These are phyloP conservation scores for Conopomorpha cramerella DNA, from an alignment of 1,140 invertebrate genomes.

Conservation along the genomic window DNA sequence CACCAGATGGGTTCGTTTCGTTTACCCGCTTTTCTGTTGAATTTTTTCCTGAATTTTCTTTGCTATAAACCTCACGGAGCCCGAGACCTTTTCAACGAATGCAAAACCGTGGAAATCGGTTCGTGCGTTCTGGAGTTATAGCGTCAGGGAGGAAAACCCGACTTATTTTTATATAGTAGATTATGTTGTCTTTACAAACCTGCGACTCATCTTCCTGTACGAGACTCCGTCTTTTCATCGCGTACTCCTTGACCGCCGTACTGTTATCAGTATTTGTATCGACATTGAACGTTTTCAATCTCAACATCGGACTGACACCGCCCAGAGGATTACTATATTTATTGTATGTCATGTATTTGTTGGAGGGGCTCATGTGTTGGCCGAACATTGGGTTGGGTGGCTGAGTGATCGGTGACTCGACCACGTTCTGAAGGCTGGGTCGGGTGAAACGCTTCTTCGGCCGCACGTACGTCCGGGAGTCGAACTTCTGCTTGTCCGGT, in stretches of 20 bases:
- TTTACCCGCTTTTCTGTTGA: neutral
- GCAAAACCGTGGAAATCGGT: too few relatives aligned
- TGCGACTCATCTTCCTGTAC: constrained; percentile 43
- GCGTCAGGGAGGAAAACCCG: too few relatives aligned
- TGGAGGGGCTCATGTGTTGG: constrained; percentile 17
- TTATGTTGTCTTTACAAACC: too few relatives aligned
- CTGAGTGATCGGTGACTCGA: constrained; percentile 31
- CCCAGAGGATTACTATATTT: constrained; percentile 41
- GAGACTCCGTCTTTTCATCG: constrained; percentile 37
- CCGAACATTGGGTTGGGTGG: constrained; percentile 22
- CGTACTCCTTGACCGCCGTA: constrained; percentile 28
- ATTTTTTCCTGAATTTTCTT: neutral
- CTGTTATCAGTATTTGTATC: constrained; percentile 41
- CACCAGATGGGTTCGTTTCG: too few relatives aligned
- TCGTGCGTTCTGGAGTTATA: too few relatives aligned
- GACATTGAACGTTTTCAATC: constrained; percentile 49
- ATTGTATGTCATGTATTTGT: constrained; percentile 48
- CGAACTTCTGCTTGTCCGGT: constrained; percentile 53
- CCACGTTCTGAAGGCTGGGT: constrained; percentile 45
- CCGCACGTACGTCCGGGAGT: constrained; percentile 49
- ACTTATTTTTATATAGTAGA: too few relatives aligned
- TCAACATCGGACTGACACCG: constrained; percentile 32
- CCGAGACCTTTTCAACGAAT: neutral
- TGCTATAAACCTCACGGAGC: neutral
- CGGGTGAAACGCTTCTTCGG: constrained; percentile 42